A percentile compares a stretch with the other conserved stretches of the same genome.
phyloP scores from a whole-genome alignment of 53 echinoderm and acorn worm species.

The Hippasteria phrygiana region DNA sequence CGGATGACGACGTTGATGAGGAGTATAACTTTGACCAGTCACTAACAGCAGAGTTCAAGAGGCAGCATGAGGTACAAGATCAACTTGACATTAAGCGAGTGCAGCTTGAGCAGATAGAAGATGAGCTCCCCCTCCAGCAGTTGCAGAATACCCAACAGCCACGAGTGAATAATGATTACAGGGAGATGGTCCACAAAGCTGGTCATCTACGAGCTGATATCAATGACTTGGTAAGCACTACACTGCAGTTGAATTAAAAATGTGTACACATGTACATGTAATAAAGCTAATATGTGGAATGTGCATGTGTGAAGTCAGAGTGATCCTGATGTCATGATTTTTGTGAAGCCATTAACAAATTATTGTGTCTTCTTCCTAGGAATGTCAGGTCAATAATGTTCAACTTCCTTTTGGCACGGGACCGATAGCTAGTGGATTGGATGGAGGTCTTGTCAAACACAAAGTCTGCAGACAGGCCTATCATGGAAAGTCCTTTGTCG shows the following conservation, averaged over 20 bases:
- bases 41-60: not conserved
- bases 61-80: not conserved
- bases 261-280: not conserved
- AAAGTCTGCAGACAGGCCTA: constrained; percentile 20
- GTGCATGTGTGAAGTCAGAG: too few species aligned
- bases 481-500: constrained; percentile 18
- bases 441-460: not conserved
- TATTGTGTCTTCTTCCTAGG: not conserved
- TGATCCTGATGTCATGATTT: too few species aligned
- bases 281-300: too few species aligned
- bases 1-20: constrained; percentile 12
- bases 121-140: constrained; percentile 18
- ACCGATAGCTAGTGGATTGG: not conserved
- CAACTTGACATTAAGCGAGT: not conserved
- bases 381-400: not conserved
- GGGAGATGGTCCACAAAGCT: constrained; percentile 14
- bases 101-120: constrained; percentile 1
- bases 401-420: constrained; percentile 24
- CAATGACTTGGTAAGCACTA: constrained; percentile 10
- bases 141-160: not conserved
- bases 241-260: not conserved
- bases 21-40: constrained; percentile 25
- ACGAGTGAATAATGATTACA: not conserved
- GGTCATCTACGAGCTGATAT: constrained; percentile 14
- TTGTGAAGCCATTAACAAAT: too few species aligned